Evolutionary conservation across 2,888 invertebrate species (phyloP), one percentile per base, ranked within the genome.

Genomic region (Diaprepes abbreviatus): DNA sequence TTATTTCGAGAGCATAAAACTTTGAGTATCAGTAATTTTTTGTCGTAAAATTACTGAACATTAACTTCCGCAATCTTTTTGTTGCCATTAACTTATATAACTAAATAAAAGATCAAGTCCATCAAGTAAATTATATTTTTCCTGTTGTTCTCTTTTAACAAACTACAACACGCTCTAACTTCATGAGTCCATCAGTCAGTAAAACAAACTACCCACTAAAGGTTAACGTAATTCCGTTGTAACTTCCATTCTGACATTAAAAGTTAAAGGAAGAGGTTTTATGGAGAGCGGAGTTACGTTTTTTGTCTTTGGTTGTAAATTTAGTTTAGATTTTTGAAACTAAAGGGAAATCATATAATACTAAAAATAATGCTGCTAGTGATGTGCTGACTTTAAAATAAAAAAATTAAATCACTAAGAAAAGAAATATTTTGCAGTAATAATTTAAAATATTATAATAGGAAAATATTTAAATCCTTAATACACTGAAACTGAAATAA

Each of bases 191-290:
- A 48, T 48, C 28, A 48, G 48, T 48, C 48, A 48, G 48, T 28
- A 48, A 48, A 48, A 48, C 28, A 48, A 48, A 48, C 48, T 48
- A 48, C 28, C 24, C 14, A 28, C 48, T 48, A 48, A 48, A 48
- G 48, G 28, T 28, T 48, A 48, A 48, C 48, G 48, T 28, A 48
- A 28, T 48, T 48, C 48, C 19, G 14, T 14, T 28, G 24, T 48
- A 3, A 48, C 48, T 24, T 48, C 48, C 48, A 28, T 1, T 48
- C 48, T 28, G 48, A 24, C 48, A 48, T 48, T 48, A 48, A 48
- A 48, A 48, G 48, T 48, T 45, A 45, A 45, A 21, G 21, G 45
- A 45, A 48, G 6, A 7, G 12, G 28, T 48, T 48, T 48, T 48
- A 48, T 48, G 48, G 48, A 19, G 48, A 12, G 48, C 6, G 14